Base-by-base conservation (phyloP, 1,140 invertebrate species). In the Eupeodes corollae region DNA sequence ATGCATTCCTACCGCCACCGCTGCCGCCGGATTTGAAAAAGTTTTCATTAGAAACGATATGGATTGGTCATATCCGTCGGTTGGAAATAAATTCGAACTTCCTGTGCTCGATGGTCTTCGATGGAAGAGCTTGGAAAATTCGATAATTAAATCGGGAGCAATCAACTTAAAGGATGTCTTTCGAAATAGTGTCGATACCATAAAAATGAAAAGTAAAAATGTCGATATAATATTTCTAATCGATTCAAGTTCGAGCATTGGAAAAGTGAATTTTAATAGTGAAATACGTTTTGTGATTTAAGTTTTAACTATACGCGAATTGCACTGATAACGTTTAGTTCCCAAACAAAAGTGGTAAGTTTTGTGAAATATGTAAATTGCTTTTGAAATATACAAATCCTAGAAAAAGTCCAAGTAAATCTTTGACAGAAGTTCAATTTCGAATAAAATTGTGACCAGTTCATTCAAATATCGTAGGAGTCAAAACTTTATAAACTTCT, bases 271-370 rank as follows among this genome's bases (percentile, higher is more conserved):
- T 62, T 86, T 85, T 61, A 68, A 69, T 47, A 79, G 79, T 52
- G 82, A 84, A 61, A 57, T 84, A 31, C 80, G 77, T 54, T 85
- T 86, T 59, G 81, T 84, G 3, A 76, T 0, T 78, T 85, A 3
- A 77, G 79, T 43, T 70, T 71, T 21, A 73, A 79, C 51, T 70
- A 77, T 13, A 82, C 82, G 0, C 66, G 80, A 49, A 76, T 85
- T 5, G 74, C 79, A 3, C 63, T 86, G 13, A 69, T 85, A 8
- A 82, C 80, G 3, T 86, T 82, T 58, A 79, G 80, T 33, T 82
- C 80, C 3, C 70, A 69, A 42, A 69, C 61, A 33, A 70, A 72
- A 58, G 74, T 80, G 15, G 64, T 72, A 57, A 67, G 70, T 71
- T 26, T 26, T n/a, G n/a, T n/a, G n/a, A n/a, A n/a, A n/a, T n/a